These are phyloP conservation scores for Epinephelus cyanopodus DNA, from an alignment of 2,113 vertebrate species.

Conservation along the genomic window DNA sequence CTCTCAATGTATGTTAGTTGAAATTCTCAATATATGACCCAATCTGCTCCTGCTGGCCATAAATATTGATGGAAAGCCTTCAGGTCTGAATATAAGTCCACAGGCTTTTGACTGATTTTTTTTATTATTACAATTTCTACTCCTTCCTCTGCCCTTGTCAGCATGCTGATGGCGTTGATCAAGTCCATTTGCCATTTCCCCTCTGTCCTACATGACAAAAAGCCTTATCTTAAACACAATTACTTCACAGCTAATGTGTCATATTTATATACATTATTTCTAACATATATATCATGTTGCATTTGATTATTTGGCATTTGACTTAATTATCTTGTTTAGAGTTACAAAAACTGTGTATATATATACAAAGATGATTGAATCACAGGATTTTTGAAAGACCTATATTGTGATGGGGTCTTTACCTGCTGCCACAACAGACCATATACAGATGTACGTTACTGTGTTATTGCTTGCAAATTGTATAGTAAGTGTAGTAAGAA, in stretches of 20 bases:
- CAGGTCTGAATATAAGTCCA: slow-evolving; percentile 51
- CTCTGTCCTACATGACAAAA: background rate
- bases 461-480: background rate
- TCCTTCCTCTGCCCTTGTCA: background rate
- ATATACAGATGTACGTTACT: background rate
- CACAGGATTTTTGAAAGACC: background rate
- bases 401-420: background rate
- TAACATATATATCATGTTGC: background rate
- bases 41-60: slow-evolving; percentile 45
- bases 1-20: slow-evolving; percentile 34
- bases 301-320: background rate
- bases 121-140: background rate
- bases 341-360: background rate
- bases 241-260: background rate
- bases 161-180: background rate
- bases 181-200: background rate
- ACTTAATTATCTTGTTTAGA: background rate
- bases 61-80: slow-evolving; percentile 67
- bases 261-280: background rate
- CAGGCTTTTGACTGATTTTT: slow-evolving; percentile 16
- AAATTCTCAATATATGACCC: slow-evolving; percentile 57
- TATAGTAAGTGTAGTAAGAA: background rate
- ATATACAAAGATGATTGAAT: background rate
- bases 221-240: background rate
- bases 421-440: background rate